A percentile compares a stretch with the other conserved stretches of the same genome.
Evolutionary conservation across 53 echinoderm and acorn worm genomes (phyloP).

Genomic region (Hippasteria phrygiana): DNA sequence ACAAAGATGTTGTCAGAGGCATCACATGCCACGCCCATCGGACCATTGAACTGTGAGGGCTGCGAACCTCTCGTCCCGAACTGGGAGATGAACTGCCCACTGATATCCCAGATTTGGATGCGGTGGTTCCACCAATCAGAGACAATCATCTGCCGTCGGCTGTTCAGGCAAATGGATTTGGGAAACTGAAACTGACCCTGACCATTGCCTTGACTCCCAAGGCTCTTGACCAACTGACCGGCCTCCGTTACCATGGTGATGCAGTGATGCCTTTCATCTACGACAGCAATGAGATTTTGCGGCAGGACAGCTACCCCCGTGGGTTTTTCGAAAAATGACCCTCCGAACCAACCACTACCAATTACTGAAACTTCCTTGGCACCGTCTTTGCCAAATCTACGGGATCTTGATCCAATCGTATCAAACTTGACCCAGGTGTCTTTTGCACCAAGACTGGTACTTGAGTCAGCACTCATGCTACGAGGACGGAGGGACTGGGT

Average conservation of each 20-base stretch:
- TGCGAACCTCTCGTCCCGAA: conserved; percentile 84
- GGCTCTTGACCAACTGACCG: conserved; percentile 77
- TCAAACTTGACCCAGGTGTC: conserved; percentile 74
- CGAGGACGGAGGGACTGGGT: conserved; percentile 7
- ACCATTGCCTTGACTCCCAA: conserved; percentile 83
- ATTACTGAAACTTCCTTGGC: conserved; percentile 53
- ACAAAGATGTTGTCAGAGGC: conserved; percentile 85
- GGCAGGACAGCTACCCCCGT: conserved; percentile 79
- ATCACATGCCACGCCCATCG: conserved; percentile 85
- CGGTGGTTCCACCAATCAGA: conserved; percentile 92
- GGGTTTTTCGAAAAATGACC: conserved; percentile 84
- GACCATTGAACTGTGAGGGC: conserved; percentile 72
- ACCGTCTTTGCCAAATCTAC: conserved; percentile 18
- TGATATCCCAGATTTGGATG: conserved; percentile 91
- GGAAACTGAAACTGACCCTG: conserved; percentile 90
- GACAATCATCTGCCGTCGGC: conserved; percentile 76
- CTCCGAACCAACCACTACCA: conserved; percentile 65
- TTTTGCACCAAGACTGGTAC: not conserved
- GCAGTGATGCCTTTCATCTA: conserved; percentile 89
- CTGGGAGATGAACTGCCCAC: conserved; percentile 76
- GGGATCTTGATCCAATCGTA: conserved; percentile 50
- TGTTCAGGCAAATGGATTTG: conserved; percentile 80
- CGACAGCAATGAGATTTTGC: conserved; percentile 80
- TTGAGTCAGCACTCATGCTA: conserved; percentile 6
- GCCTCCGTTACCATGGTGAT: conserved; percentile 81